Evolutionary conservation across 2,888 invertebrate species (phyloP).

Genomic region (Drosophila multiciliata): DNA sequence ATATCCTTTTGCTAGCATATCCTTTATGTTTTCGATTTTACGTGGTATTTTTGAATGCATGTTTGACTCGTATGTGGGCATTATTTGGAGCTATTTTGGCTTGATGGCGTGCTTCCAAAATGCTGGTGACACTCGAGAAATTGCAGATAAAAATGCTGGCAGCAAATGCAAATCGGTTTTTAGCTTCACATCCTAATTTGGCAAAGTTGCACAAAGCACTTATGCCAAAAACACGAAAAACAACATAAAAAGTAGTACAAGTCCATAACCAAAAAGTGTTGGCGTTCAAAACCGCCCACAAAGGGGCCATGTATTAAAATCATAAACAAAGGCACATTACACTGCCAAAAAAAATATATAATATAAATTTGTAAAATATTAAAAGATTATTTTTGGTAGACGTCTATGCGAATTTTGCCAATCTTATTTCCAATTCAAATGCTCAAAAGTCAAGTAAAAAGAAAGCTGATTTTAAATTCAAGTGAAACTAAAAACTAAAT

Average conservation of each 20-base stretch:
- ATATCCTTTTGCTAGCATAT: not conserved
- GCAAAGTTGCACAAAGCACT: slow-evolving; percentile 48
- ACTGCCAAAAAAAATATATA: not conserved
- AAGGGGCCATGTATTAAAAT: not conserved
- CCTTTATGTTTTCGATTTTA: not conserved
- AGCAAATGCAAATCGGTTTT: slow-evolving; percentile 68
- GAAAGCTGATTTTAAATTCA: not conserved
- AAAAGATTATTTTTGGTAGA: not conserved
- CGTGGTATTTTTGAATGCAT: not conserved
- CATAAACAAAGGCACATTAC: not conserved
- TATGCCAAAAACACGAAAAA: slow-evolving; percentile 16
- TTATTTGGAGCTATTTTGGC: slow-evolving; percentile 24
- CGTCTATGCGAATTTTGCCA: not conserved
- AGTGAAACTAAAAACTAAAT: not conserved
- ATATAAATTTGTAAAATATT: not conserved
- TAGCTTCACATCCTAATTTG: slow-evolving; percentile 44
- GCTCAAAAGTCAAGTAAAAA: not conserved
- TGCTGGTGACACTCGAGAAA: slow-evolving; percentile 54
- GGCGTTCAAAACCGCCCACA: slow-evolving; percentile 37
- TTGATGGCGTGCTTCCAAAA: slow-evolving; percentile 53
- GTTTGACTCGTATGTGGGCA: not conserved
- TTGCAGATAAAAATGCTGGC: slow-evolving; percentile 57
- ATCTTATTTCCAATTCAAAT: not conserved
- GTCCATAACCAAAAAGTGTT: slow-evolving; percentile 47
- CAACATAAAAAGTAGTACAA: slow-evolving; percentile 20